Evolutionary conservation across 1,140 invertebrate species (phyloP), one percentile per base, ranked within the genome.

Genomic region (Cotesia glomerata): DNA sequence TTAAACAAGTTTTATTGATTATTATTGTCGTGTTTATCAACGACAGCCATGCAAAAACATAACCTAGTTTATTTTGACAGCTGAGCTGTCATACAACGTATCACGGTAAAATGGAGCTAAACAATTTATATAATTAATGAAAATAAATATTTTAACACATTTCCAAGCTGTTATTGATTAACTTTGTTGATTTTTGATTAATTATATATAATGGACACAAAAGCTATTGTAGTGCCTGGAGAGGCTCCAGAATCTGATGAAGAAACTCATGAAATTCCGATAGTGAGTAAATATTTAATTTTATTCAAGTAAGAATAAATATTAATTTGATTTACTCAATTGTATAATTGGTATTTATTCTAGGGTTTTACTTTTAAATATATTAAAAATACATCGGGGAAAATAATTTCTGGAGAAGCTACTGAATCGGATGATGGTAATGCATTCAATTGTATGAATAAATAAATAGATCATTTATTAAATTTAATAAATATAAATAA

Each of bases 241-340:
- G 86, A 87, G 76, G 85, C 86, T 68, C 83, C 86, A 69, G 86
- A 87, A 77, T 87, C 86, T 59, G 86, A 87, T 68, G 86, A 87
- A 69, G 86, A 87, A 69, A 78, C 72, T 52, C 74, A 80, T 0
- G 85, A 78, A 52, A 71, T 85, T 35, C 72, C 74, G 11, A 81
- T 77, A 32, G 84, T 86, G 76, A 71, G 81, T 82, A 62, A 51
- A 13, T 45, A 59, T 18, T 62, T 18, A 13, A 56, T 45, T 26
- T 68, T 54, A 14, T 49, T 64, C 34, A 63, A 45, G 61, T 26
- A 54, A n/a, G 69, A 51, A 65, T 67, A 66, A 45, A 52, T 72
- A 18, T 36, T n/a, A 58, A 51, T 69, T 5, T 58, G 18, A 36
- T 36, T 54, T 26, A 35, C 39, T 39, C 9, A 52, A 51, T 4